Evolutionary conservation across 2,113 vertebrate genomes (phyloP).

Genomic region (Tachysurus vachellii): DNA sequence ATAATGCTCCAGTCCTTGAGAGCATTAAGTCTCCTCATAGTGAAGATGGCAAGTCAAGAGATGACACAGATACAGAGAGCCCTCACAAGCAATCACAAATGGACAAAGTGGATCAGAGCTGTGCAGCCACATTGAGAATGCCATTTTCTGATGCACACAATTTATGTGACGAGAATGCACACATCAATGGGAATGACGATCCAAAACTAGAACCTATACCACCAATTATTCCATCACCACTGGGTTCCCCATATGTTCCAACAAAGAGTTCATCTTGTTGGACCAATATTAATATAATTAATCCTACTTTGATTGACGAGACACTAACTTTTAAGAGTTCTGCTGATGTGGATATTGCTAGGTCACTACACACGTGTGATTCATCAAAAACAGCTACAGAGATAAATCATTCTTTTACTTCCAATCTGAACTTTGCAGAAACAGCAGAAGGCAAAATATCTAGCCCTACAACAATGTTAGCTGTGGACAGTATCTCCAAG

Average conservation of each 20-base stretch:
- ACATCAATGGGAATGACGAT: slow-evolving; percentile 53
- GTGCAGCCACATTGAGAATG: slow-evolving; percentile 63
- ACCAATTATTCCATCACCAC: slow-evolving; percentile 56
- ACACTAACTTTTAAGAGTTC: slow-evolving; percentile 48
- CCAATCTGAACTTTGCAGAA: slow-evolving; percentile 58
- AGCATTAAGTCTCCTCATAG: slow-evolving; percentile 16
- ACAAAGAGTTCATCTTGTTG: slow-evolving; percentile 48
- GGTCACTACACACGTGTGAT: slow-evolving; percentile 44
- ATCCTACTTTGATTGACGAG: slow-evolving; percentile 52
- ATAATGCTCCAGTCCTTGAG: slow-evolving; percentile 18
- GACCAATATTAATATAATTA: slow-evolving; percentile 42
- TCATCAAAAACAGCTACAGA: slow-evolving; percentile 44
- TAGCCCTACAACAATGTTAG: slow-evolving; percentile 51
- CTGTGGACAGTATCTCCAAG: slow-evolving; percentile 53
- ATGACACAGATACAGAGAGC: slow-evolving; percentile 43
- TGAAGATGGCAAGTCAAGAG: slow-evolving; percentile 5
- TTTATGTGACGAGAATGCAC: slow-evolving; percentile 55
- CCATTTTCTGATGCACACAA: slow-evolving; percentile 65
- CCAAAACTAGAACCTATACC: slow-evolving; percentile 49
- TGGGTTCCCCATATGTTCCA: slow-evolving; percentile 46
- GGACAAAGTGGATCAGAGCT: slow-evolving; percentile 58
- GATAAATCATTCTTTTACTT: slow-evolving; percentile 61
- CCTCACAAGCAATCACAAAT: slow-evolving; percentile 49
- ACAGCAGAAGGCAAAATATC: slow-evolving; percentile 60
- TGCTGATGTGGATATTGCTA: slow-evolving; percentile 44